A percentile compares a stretch with the other conserved stretches of the same genome.
Evolutionary conservation across 2,888 invertebrate genomes (phyloP).

Genomic region (Brachycybe producta): DNA sequence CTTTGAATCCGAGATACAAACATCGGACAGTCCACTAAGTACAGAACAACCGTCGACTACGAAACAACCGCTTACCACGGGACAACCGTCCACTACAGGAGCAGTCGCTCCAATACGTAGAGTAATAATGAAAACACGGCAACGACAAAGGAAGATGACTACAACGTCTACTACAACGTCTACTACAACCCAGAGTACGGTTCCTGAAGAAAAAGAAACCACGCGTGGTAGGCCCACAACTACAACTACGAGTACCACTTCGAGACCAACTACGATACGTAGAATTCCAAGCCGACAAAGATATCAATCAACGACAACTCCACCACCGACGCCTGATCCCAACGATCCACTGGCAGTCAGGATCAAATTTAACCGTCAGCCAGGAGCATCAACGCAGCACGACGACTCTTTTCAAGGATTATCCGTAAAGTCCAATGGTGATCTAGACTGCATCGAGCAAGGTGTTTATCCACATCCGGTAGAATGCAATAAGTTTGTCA

Average conservation of each 20-base stretch:
- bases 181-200: not conserved
- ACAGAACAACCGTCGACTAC: not conserved
- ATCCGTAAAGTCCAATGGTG: constrained; percentile 48
- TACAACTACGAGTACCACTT: constrained; percentile 47
- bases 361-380: not conserved
- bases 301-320: constrained; percentile 20
- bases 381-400: not conserved
- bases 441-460: constrained; percentile 70
- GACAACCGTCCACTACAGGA: not conserved
- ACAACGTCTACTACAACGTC: constrained; percentile 1
- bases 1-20: too few species aligned
- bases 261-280: constrained; percentile 37
- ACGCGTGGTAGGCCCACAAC: constrained; percentile 6
- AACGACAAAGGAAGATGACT: constrained; percentile 5
- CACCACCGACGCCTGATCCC: constrained; percentile 16
- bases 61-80: not conserved
- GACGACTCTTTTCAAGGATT: constrained; percentile 16
- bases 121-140: not conserved
- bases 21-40: too few species aligned
- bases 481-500: constrained; percentile 82
- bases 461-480: constrained; percentile 84
- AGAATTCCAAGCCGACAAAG: constrained; percentile 31
- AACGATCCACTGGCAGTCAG: constrained; percentile 20
- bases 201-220: too few species aligned
- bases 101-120: not conserved